Base-by-base conservation (phyloP, 30 jellyfish, hydroid and myxozoan genomes). In the Pelagia noctiluca region DNA sequence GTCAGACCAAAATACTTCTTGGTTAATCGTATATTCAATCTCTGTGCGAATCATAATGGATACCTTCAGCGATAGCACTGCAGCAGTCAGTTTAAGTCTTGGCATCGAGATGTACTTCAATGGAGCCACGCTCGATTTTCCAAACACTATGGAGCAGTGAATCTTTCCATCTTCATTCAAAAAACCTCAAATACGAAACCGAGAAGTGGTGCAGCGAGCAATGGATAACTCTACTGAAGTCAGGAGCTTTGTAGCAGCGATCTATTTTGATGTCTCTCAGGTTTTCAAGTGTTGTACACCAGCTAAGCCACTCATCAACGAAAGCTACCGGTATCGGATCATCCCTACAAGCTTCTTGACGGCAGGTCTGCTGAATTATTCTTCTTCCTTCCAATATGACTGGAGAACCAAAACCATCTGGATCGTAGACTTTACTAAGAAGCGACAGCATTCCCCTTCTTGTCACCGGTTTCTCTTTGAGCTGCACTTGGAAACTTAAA, bases 111-210 rank as follows among this genome's bases (percentile, higher is more conserved):
- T 26, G 34, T 22, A 33, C 50, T 72, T 72, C 81, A 72, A 13
- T 33, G 85, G 85, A 18, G 80, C 85, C 35, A 72, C 79, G 34
- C 82, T 37, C 25, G 85, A 30, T 68, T 72, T 72, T 33, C 80
- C 85, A 16, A 72, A 8, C 78, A 72, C 85, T 12, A 33, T 18
- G 31, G 80, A 72, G 31, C 28, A 22, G 35, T 72, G 81, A 22
- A 72, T 31, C 36, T 16, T 35, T 18, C 1, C 85, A 35, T 46
- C 46, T 35, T 46, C 85, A 72, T 72, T 31, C 25, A 33, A 24
- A 22, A 33, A 21, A 5, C 85, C 13, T 19, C 34, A 46, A 31
- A 32, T 30, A 72, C n/a, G 85, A 82, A 46, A 32, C 81, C 12
- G 81, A 72, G 36, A 72, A 72, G 85, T 35, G 31, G 42, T 72